These are phyloP conservation scores for Graphium colonna DNA, from an alignment of 2,888 invertebrate genomes.

Conservation along the genomic window DNA sequence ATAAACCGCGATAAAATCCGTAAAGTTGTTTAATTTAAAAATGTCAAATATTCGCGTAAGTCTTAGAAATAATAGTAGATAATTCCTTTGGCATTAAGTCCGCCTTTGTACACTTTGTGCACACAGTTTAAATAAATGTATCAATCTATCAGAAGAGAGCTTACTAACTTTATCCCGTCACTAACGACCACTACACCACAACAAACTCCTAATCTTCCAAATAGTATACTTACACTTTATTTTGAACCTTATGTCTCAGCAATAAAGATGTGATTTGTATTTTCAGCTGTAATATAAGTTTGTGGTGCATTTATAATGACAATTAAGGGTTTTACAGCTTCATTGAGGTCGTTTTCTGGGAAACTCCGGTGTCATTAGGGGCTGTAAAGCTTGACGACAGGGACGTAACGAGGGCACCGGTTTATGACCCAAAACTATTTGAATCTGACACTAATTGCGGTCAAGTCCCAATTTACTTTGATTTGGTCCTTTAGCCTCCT, in stretches of 20 bases:
- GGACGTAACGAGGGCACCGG: constrained; percentile 58
- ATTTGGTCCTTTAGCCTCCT: constrained; percentile 5
- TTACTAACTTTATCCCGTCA: constrained; percentile 41
- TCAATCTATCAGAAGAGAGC: too few relatives aligned
- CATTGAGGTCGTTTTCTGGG: constrained; percentile 73
- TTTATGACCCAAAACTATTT: constrained; percentile 46
- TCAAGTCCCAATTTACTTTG: constrained; percentile 13
- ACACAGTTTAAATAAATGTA: too few relatives aligned
- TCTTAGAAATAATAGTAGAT: too few relatives aligned
- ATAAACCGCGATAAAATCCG: too few relatives aligned
- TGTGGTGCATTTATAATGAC: constrained; percentile 56
- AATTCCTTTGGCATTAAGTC: too few relatives aligned
- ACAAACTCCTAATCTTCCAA: not conserved
- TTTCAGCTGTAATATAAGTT: constrained; percentile 28
- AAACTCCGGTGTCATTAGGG: constrained; percentile 67
- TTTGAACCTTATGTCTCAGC: constrained; percentile 5
- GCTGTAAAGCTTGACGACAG: constrained; percentile 68
- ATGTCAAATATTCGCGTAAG: too few relatives aligned
- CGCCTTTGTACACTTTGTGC: too few relatives aligned
- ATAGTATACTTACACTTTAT: not conserved
- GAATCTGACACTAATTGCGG: constrained; percentile 20
- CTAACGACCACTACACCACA: constrained; percentile 45
- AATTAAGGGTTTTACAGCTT: constrained; percentile 70
- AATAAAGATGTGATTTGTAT: constrained; percentile 31
- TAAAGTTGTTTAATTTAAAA: too few relatives aligned